Percentiles rank a stretch among this genome's conserved stretches.
Evolutionary conservation across 2,888 invertebrate species (phyloP).

Genomic region (Muscina levida): DNA sequence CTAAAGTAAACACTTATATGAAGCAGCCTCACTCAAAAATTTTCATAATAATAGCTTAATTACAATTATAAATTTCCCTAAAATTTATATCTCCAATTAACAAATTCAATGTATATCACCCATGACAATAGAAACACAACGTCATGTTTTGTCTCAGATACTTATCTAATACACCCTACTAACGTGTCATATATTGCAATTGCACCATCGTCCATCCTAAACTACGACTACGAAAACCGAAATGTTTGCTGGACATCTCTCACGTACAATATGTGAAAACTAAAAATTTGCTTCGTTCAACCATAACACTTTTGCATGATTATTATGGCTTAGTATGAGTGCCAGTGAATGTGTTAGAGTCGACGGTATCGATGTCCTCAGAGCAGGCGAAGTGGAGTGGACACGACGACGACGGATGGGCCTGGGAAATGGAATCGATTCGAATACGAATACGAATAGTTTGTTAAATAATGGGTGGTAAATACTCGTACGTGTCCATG

Average conservation of each 20-base stretch:
- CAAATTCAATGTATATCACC: no score
- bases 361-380: conserved; percentile 20
- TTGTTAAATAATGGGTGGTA: conserved; percentile 59
- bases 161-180: no score
- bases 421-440: conserved; percentile 5
- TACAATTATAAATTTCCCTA: no score
- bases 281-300: conserved; percentile 29
- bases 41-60: no score
- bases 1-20: no score
- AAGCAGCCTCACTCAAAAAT: no score
- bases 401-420: not conserved
- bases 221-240: no score
- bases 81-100: no score
- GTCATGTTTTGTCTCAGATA: no score
- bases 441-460: conserved; percentile 28
- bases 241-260: conserved; percentile 20
- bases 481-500: conserved; percentile 56
- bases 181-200: no score
- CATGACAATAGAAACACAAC: no score
- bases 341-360: conserved; percentile 6
- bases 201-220: no score
- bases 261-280: conserved; percentile 35
- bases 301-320: conserved; percentile 49
- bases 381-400: not conserved
- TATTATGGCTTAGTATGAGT: conserved; percentile 26